phyloP scores from a whole-genome alignment of 2,888 invertebrate genomes.

The Cybosia mesomella region DNA sequence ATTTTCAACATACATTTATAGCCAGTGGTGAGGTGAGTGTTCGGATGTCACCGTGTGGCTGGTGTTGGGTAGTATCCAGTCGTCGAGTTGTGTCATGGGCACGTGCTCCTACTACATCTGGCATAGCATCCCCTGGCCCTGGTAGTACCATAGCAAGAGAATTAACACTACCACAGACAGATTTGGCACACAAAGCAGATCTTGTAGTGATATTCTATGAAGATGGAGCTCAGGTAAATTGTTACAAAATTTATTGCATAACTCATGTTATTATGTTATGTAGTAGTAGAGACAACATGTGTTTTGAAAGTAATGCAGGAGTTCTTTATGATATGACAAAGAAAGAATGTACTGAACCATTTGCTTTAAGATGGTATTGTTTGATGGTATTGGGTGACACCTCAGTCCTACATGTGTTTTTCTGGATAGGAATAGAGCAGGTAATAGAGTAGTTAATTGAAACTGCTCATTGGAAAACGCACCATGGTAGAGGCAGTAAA shows the following conservation, averaged over 20 bases:
- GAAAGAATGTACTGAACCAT: too few relatives aligned
- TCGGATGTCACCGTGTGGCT: conserved; percentile 89
- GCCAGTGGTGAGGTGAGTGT: conserved; percentile 88
- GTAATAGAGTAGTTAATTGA: too few relatives aligned
- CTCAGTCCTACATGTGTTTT: too few relatives aligned
- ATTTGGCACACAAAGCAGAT: conserved; percentile 95
- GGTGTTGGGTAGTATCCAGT: conserved; percentile 95
- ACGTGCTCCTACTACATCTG: conserved; percentile 76
- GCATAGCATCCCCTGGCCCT: conserved; percentile 56
- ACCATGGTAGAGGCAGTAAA: neutral
- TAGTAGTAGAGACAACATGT: too few relatives aligned
- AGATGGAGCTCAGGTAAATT: conserved; percentile 72
- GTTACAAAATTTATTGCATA: neutral
- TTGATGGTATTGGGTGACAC: too few relatives aligned
- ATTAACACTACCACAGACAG: conserved; percentile 95
- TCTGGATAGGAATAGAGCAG: too few relatives aligned
- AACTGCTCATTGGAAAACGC: too few relatives aligned
- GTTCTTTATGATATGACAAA: too few relatives aligned
- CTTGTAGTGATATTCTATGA: conserved; percentile 91
- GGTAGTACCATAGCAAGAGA: conserved; percentile 90
- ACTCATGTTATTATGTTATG: neutral
- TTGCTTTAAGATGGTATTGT: too few relatives aligned
- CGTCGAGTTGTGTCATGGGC: conserved; percentile 95
- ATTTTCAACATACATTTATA: conserved; percentile 36
- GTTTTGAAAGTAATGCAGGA: too few relatives aligned